Percentiles rank a stretch among this genome's conserved stretches.
These are phyloP conservation scores for Gonatopus flavifemur DNA, from an alignment of 1,140 invertebrate species.

Conservation along the genomic window DNA sequence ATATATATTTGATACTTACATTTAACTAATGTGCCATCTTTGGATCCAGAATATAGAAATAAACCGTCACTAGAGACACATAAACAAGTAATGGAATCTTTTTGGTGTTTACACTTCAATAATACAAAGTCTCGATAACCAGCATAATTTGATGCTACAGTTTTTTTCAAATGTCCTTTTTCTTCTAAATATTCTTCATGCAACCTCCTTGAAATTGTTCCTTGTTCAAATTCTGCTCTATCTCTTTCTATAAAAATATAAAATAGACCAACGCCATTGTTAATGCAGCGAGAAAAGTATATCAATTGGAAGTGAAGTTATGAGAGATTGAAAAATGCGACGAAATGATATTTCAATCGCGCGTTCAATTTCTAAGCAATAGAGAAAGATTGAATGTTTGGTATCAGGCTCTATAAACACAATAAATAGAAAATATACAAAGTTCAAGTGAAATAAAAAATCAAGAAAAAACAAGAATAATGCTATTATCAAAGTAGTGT, in stretches of 20 bases:
- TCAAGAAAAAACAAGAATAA: too few relatives aligned
- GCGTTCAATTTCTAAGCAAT: too few relatives aligned
- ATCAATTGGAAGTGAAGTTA: too few relatives aligned
- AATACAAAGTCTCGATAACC: slow-evolving; percentile 57
- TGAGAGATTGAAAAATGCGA: too few relatives aligned
- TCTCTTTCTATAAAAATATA: slow-evolving; percentile 63
- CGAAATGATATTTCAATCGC: too few relatives aligned
- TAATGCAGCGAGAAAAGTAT: too few relatives aligned
- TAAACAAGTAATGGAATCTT: slow-evolving; percentile 78
- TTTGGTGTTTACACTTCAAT: slow-evolving; percentile 74
- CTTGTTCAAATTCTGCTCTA: slow-evolving; percentile 68
- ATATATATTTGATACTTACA: slow-evolving; percentile 61
- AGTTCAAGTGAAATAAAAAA: too few relatives aligned
- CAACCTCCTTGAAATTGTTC: slow-evolving; percentile 70
- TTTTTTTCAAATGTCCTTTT: slow-evolving; percentile 74
- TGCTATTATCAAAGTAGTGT: too few relatives aligned
- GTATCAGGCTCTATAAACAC: too few relatives aligned
- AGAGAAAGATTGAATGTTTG: too few relatives aligned
- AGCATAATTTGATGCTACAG: slow-evolving; percentile 70
- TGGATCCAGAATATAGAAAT: slow-evolving; percentile 81
- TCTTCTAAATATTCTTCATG: slow-evolving; percentile 84
- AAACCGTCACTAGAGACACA: slow-evolving; percentile 75
- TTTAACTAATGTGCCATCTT: slow-evolving; percentile 86
- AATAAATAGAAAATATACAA: too few relatives aligned
- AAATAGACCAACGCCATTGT: too few relatives aligned